Conservation (phyloP, 2,888 invertebrate genomes). For the Mythimna ferrago region DNA sequence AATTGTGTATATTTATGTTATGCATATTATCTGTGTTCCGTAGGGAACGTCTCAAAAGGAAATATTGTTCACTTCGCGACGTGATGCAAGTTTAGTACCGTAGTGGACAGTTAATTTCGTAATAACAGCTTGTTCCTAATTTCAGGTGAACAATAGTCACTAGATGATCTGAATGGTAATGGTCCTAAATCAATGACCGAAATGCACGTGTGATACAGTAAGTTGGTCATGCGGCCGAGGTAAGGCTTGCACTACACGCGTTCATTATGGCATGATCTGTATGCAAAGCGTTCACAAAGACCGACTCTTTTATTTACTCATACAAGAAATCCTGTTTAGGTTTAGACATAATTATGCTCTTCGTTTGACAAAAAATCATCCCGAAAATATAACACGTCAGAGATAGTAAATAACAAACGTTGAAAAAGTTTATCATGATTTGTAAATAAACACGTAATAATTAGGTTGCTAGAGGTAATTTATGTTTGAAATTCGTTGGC, state of each 20-base stretch:
- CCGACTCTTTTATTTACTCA: slow-evolving; percentile 55
- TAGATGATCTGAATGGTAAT: slow-evolving; percentile 82
- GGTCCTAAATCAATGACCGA: slow-evolving; percentile 78
- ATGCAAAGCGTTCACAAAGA: slow-evolving; percentile 69
- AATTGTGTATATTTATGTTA: neutral
- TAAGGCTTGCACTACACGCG: slow-evolving; percentile 71
- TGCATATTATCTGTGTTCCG: neutral
- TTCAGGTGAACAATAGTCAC: slow-evolving; percentile 69
- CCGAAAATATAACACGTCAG: slow-evolving; percentile 5
- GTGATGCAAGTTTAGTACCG: slow-evolving; percentile 28
- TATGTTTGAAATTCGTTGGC: slow-evolving; percentile 73
- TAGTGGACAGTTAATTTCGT: slow-evolving; percentile 62
- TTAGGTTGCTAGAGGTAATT: slow-evolving; percentile 70
- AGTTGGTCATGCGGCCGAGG: slow-evolving; percentile 83
- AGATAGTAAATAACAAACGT: slow-evolving; percentile 24
- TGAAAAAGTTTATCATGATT: slow-evolving; percentile 32
- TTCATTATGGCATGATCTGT: slow-evolving; percentile 75
- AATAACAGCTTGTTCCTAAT: slow-evolving; percentile 73
- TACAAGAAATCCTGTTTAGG: slow-evolving; percentile 12
- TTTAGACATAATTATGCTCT: slow-evolving; percentile 9
- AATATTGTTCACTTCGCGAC: neutral
- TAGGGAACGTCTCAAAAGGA: neutral
- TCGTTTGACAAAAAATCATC: slow-evolving; percentile 13
- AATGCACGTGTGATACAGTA: slow-evolving; percentile 78
- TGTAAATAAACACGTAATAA: slow-evolving; percentile 66